Conservation (phyloP, 2,797 vertebrate genomes). For the Spatula clypeata region DNA sequence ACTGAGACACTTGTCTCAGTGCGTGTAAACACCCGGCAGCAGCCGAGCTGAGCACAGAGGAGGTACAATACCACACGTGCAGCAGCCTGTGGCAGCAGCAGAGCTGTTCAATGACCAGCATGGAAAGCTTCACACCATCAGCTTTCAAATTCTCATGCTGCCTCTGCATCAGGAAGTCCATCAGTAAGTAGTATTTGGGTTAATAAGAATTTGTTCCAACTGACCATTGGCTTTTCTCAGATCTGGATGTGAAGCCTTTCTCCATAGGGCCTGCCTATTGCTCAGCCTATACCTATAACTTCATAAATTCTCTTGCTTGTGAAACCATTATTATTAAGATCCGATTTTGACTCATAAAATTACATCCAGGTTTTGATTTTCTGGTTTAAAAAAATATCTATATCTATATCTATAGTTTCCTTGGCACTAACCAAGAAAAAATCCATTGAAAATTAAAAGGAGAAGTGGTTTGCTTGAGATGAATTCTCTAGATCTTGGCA, state of each 20-base stretch:
- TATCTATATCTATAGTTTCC: not conserved
- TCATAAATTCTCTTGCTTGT: not conserved
- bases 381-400: not conserved
- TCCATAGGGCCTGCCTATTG: not conserved
- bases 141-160: not conserved
- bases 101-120: not conserved
- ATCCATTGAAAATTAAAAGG: not conserved
- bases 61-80: rapidly evolving
- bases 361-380: not conserved
- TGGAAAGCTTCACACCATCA: rapidly evolving
- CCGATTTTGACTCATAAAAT: not conserved
- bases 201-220: not conserved
- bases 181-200: not conserved
- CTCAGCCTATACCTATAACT: not conserved
- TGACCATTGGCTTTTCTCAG: not conserved
- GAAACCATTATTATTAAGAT: not conserved
- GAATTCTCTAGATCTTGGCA: not conserved
- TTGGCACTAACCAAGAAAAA: not conserved
- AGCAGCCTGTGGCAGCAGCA: rapidly evolving
- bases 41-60: not conserved
- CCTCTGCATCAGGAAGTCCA: not conserved
- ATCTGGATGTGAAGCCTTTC: not conserved
- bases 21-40: rapidly evolving
- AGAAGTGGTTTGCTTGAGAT: not conserved
- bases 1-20: not conserved